Conservation (phyloP, 2,113 vertebrate genomes). For the Prietella phreatophila region DNA sequence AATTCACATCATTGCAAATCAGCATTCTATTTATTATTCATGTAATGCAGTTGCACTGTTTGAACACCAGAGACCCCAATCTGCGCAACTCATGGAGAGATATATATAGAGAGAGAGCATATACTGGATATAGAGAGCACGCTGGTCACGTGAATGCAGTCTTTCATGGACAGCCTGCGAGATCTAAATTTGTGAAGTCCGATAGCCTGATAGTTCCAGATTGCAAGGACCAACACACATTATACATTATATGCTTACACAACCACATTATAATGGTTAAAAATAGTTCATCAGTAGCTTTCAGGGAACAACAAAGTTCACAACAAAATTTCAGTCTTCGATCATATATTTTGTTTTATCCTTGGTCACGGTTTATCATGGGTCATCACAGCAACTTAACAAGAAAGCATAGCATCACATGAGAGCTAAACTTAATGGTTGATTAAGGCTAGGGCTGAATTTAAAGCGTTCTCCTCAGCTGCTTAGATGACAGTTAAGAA, state of each 20-base stretch:
- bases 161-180: background rate
- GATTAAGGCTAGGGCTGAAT: background rate
- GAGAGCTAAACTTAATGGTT: background rate
- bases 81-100: background rate
- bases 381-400: background rate
- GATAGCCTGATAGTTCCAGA: background rate
- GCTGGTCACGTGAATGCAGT: background rate
- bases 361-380: background rate
- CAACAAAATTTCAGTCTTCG: background rate
- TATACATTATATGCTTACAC: background rate
- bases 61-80: background rate
- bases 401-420: background rate
- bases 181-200: background rate
- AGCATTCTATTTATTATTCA: background rate
- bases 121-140: background rate
- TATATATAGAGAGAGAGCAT: background rate
- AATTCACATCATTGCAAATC: background rate
- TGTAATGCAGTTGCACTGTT: background rate
- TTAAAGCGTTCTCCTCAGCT: background rate
- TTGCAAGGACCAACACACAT: background rate
- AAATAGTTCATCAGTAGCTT: background rate
- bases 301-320: background rate
- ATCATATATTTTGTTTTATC: background rate
- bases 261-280: background rate
- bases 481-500: background rate